A percentile compares a stretch with the other conserved stretches of the same genome.
These are phyloP conservation scores for Apus apus DNA, from an alignment of 2,113 vertebrate species.

Conservation along the genomic window DNA sequence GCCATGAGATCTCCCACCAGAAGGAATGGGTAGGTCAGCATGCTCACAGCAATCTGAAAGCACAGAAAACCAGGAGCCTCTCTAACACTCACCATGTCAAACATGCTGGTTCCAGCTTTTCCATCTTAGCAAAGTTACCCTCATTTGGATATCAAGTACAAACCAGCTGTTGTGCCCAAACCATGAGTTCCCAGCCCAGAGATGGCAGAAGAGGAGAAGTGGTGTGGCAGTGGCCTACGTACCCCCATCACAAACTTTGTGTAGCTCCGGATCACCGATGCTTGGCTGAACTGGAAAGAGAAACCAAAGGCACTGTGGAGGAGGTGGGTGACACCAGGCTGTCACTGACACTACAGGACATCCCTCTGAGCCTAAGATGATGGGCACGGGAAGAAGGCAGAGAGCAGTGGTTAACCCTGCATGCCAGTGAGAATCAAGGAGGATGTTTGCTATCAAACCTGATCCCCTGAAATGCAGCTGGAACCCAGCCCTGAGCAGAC, in stretches of 20 bases:
- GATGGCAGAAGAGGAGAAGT: not conserved
- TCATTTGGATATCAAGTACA: not conserved
- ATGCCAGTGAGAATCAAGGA: not conserved
- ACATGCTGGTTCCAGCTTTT: not conserved
- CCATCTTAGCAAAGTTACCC: not conserved
- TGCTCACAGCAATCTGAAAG: conserved; percentile 86
- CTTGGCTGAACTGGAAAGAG: conserved; percentile 86
- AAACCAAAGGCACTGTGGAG: not conserved
- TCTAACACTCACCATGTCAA: accelerated
- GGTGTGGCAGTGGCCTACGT: not conserved
- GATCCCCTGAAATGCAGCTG: not conserved
- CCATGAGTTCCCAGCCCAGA: not conserved
- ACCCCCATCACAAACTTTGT: conserved; percentile 92
- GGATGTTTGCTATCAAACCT: not conserved
- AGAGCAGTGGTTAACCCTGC: not conserved
- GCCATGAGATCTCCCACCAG: conserved; percentile 90
- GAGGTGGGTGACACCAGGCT: not conserved
- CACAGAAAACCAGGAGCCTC: not conserved
- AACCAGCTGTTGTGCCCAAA: not conserved
- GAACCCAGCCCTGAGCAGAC: not conserved
- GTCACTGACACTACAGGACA: not conserved
- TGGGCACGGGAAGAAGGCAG: not conserved
- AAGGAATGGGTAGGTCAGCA: conserved; percentile 89
- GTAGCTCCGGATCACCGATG: conserved; percentile 87
- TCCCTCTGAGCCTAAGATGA: not conserved